Evolutionary conservation across 92 coral and sea anemone species (phyloP), one percentile per base, ranked within the genome.

Genomic region (Blastomussa wellsi): DNA sequence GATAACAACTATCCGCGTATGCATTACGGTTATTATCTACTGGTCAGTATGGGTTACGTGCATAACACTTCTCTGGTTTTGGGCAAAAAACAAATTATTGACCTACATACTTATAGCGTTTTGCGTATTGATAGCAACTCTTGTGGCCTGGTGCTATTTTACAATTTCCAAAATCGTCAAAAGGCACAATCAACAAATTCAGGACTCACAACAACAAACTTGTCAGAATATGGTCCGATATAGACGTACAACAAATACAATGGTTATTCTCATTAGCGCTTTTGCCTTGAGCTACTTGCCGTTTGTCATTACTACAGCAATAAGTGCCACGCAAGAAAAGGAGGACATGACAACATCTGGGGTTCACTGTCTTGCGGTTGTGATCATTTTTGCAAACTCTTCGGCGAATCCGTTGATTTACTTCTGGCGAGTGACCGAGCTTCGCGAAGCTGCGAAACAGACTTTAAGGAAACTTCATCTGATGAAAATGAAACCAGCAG

Each of bases 21-120:
- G 74, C 47, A 74, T 75, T 3, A 44, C 87, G 24, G 75, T 75
- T 31, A 13, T 83, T 39, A 74, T 60, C 52, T 83, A 74, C 79
- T 83, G 87, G 87, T 60, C 35, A 3, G 65, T 74, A 75, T 83
- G 87, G 87, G 19, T 42, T 14, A 74, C 74, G 1, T 59, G 73
- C 47, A 28, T 75, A 42, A 83, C 87, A n/a, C 22, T 83, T 74
- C 47, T 83, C 16, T 83, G 87, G 87, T 83, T 83, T 62, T 77
- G 87, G 66, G 74, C 65, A 13, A 44, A n/a, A 22, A 33, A 38
- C 20, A 77, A 77, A 19, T 35, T 83, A 32, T 1, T 83, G 5
- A 42, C 31, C 32, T 26, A 83, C 62, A 36, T 48, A n/a, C 74
- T 83, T 19, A 39, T 75, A 13, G 79, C 64, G 5, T 26, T 73